Conservation (phyloP, 2,797 vertebrate species). For the Meda fulgida region DNA sequence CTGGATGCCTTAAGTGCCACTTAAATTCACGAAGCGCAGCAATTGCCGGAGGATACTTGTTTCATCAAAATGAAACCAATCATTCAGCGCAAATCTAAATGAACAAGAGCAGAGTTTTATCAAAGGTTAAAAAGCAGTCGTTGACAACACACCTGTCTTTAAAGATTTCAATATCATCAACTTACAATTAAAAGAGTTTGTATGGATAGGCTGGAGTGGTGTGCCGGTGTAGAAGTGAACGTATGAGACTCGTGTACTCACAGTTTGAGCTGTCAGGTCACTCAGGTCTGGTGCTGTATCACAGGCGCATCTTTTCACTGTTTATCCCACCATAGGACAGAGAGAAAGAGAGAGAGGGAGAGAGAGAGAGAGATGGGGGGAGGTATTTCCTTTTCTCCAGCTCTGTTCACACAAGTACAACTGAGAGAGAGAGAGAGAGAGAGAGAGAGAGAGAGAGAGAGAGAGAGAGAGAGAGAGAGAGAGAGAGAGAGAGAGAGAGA, state of each 20-base stretch:
- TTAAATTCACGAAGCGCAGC: constrained; percentile 33
- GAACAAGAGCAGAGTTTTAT: constrained; percentile 32
- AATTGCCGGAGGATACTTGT: constrained; percentile 53
- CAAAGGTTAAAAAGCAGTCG: constrained; percentile 6
- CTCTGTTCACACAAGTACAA: constrained; percentile 55
- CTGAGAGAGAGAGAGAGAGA: constrained; percentile 52
- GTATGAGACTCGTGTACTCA: constrained; percentile 62
- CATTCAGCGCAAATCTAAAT: constrained; percentile 30
- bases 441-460: constrained; percentile 50
- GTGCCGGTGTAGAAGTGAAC: constrained; percentile 49
- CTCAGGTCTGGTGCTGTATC: constrained; percentile 62
- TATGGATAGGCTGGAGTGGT: constrained; percentile 31
- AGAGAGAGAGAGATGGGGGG: constrained; percentile 55
- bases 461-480: constrained; percentile 56
- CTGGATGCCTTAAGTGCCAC: constrained; percentile 36
- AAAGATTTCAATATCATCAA: constrained; percentile 7
- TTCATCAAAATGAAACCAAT: constrained; percentile 37
- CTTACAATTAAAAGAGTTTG: constrained; percentile 32
- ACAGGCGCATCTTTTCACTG: constrained; percentile 64
- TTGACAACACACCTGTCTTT: neutral
- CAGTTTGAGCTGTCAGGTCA: constrained; percentile 67
- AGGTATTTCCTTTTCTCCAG: constrained; percentile 56
- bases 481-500: constrained; percentile 50
- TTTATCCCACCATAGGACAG: constrained; percentile 67
- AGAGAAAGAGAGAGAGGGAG: constrained; percentile 57